These are phyloP conservation scores for Sympetrum striolatum DNA, from an alignment of 2,888 invertebrate species.

Conservation along the genomic window DNA sequence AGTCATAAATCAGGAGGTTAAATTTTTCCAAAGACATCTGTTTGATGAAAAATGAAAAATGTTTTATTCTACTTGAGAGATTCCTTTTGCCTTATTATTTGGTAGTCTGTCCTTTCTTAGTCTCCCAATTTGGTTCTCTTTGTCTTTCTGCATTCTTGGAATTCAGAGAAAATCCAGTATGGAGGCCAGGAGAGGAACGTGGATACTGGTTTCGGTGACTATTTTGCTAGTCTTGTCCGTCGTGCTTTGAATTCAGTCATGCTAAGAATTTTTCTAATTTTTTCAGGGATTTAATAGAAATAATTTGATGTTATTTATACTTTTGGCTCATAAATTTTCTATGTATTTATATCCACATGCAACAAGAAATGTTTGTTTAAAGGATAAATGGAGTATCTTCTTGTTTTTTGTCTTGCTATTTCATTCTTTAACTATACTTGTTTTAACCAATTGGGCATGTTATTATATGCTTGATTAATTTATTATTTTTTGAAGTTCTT, in stretches of 20 bases:
- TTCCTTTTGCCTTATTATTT: neutral
- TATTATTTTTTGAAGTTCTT: neutral
- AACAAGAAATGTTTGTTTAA: neutral
- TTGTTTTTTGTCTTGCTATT: constrained; percentile 12
- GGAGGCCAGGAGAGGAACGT: constrained; percentile 40
- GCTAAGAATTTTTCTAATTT: constrained; percentile 22
- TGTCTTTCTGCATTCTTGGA: constrained; percentile 43
- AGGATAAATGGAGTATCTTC: neutral
- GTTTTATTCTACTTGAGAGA: neutral
- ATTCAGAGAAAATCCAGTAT: constrained; percentile 37
- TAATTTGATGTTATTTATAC: constrained; percentile 26
- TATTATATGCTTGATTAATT: constrained; percentile 3
- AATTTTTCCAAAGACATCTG: neutral
- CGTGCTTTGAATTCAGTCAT: constrained; percentile 37
- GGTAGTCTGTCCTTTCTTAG: constrained; percentile 37
- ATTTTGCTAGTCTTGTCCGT: constrained; percentile 35
- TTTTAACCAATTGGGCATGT: constrained; percentile 1
- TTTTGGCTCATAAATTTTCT: constrained; percentile 36
- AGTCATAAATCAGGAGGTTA: neutral
- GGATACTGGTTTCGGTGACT: constrained; percentile 43
- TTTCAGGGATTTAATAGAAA: constrained; percentile 27
- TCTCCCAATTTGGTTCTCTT: constrained; percentile 43
- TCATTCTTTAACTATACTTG: neutral
- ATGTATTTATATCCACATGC: constrained; percentile 3
- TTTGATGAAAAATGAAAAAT: neutral